These are phyloP conservation scores for Lithobates pipiens DNA, from an alignment of 2,797 vertebrate species.

Conservation along the genomic window DNA sequence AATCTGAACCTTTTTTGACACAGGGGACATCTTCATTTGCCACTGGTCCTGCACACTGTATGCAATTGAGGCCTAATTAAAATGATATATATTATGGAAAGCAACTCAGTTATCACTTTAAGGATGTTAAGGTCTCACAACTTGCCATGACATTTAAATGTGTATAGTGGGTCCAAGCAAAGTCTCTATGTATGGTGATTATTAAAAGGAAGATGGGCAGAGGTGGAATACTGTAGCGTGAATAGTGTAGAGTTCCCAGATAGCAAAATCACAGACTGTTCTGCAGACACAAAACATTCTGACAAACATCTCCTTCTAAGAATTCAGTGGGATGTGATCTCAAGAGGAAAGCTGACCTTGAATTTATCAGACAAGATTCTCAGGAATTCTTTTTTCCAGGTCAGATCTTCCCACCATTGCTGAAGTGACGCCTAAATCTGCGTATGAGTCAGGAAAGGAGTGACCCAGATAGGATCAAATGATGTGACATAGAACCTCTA, in stretches of 20 bases:
- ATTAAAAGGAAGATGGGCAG: not conserved
- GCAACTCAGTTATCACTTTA: too few species aligned
- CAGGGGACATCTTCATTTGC: too few species aligned
- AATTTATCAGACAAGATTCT: slow-evolving; percentile 52
- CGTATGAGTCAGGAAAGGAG: not conserved
- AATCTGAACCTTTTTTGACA: too few species aligned
- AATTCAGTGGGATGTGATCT: slow-evolving; percentile 54
- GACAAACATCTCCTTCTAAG: slow-evolving; percentile 53
- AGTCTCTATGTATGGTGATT: too few species aligned
- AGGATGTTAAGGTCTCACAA: too few species aligned
- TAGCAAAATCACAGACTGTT: slow-evolving; percentile 51
- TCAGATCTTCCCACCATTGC: slow-evolving; percentile 48
- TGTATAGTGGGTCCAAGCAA: too few species aligned
- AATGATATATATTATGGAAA: too few species aligned
- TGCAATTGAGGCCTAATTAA: too few species aligned
- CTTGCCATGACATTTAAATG: too few species aligned
- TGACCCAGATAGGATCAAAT: not conserved
- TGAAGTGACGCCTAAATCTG: slow-evolving; percentile 47
- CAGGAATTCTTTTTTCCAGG: slow-evolving; percentile 23
- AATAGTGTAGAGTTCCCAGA: slow-evolving; percentile 30
- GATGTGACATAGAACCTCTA: not conserved
- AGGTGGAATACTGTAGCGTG: not conserved
- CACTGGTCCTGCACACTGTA: too few species aligned
- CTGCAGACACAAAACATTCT: slow-evolving; percentile 51
- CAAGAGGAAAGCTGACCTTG: slow-evolving; percentile 55